phyloP scores from a whole-genome alignment of 2,797 vertebrate genomes.

The Sitta carolinensis region DNA sequence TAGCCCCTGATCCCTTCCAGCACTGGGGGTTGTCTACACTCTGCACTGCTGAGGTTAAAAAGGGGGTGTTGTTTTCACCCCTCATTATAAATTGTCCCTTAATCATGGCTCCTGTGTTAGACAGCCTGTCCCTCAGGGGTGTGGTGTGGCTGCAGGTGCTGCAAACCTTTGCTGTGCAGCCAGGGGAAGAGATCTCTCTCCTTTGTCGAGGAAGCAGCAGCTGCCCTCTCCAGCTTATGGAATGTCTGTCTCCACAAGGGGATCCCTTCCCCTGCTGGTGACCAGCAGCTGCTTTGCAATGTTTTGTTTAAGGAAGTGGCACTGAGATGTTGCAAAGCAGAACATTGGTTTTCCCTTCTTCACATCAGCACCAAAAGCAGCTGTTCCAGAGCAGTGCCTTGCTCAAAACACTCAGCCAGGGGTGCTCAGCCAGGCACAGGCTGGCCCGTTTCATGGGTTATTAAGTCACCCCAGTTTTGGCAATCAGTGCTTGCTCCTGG shows the following conservation, averaged over 20 bases:
- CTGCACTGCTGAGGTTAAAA: not conserved
- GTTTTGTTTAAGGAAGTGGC: not conserved
- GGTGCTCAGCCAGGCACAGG: not conserved
- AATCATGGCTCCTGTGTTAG: not conserved
- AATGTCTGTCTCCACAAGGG: not conserved
- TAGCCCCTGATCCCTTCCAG: not conserved
- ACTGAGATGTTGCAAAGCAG: not conserved
- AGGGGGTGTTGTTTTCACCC: not conserved
- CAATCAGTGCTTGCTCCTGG: not conserved
- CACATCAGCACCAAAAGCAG: not conserved
- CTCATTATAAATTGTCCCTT: not conserved
- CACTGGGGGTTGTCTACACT: accelerated
- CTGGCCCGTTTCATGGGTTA: not conserved
- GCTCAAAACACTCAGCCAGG: not conserved
- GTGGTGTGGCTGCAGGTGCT: not conserved
- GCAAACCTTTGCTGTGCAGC: not conserved
- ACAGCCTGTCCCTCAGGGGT: not conserved
- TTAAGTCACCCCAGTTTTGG: not conserved
- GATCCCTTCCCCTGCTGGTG: accelerated
- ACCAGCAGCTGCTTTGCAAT: not conserved
- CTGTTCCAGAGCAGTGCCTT: not conserved
- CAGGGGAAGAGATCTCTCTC: not conserved
- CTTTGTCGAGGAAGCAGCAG: not conserved
- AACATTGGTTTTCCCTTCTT: not conserved
- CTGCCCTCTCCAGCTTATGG: not conserved